Conservation (phyloP, 2,797 vertebrate species). For the Adrianichthys oophorus region DNA sequence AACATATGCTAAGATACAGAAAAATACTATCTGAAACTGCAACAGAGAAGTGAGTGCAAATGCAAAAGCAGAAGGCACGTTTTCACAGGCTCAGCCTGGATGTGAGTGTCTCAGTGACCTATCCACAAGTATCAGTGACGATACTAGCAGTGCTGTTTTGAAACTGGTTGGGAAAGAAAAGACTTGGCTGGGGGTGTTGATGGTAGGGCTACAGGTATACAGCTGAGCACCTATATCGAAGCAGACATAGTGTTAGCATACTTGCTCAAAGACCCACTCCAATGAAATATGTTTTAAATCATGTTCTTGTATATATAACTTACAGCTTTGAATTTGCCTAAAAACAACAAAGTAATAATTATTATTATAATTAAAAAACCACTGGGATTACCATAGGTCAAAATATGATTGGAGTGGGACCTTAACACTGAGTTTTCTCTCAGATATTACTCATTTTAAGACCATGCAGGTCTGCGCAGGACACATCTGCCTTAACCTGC, state of each 20-base stretch:
- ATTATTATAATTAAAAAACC: too few relatives aligned
- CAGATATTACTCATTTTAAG: conserved; percentile 31
- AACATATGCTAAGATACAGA: neutral
- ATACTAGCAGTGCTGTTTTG: conserved; percentile 33
- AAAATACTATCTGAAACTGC: neutral
- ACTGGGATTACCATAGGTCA: too few relatives aligned
- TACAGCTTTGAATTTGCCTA: too few relatives aligned
- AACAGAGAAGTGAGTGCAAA: conserved; percentile 11
- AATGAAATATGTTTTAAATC: too few relatives aligned
- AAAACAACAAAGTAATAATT: too few relatives aligned
- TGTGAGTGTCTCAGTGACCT: neutral
- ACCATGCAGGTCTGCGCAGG: conserved; percentile 27
- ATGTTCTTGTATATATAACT: too few relatives aligned
- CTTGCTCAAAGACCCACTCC: too few relatives aligned
- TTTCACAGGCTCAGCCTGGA: neutral
- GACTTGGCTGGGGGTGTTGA: neutral
- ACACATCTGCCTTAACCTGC: conserved; percentile 34
- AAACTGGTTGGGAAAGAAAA: conserved; percentile 20
- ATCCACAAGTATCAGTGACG: conserved; percentile 27
- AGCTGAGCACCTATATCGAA: neutral
- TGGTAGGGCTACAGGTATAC: conserved; percentile 25
- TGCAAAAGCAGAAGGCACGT: neutral
- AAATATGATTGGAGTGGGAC: conserved; percentile 3
- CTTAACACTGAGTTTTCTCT: conserved; percentile 16
- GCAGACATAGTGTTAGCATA: neutral